Evolutionary conservation across 2,797 vertebrate species (phyloP).

Genomic region (Trichosurus vulpecula): DNA sequence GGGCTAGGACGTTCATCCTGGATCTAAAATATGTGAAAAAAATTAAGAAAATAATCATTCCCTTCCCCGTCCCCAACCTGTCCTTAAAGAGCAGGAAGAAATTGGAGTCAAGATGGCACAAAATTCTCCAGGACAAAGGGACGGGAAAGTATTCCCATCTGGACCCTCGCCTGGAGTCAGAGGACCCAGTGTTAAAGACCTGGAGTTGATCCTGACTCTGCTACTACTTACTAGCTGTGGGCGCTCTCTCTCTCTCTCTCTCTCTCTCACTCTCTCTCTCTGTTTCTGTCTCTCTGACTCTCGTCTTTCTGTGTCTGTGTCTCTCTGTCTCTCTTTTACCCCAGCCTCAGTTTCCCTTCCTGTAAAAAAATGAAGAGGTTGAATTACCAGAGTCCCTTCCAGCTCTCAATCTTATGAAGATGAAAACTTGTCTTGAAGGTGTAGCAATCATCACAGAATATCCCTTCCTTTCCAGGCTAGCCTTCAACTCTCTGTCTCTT

Average conservation of each 20-base stretch:
- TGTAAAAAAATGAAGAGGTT: background rate
- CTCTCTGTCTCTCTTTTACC: background rate
- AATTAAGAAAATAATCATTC: slow-evolving; percentile 8
- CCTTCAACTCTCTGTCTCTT: background rate
- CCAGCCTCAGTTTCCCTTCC: background rate
- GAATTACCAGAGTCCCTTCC: background rate
- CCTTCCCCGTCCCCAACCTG: background rate
- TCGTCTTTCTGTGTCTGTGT: background rate
- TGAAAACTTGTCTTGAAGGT: no score
- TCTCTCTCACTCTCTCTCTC: no score
- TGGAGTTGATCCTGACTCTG: background rate
- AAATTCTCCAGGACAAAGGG: slow-evolving; percentile 21
- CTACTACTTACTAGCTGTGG: no score
- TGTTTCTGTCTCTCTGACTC: background rate
- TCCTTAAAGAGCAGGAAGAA: slow-evolving; percentile 1
- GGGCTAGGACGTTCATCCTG: slow-evolving; percentile 47
- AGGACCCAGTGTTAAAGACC: background rate
- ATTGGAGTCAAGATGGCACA: background rate
- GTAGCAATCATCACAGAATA: no score
- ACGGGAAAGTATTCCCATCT: background rate
- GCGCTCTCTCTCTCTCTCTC: no score
- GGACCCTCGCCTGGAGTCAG: background rate
- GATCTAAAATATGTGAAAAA: slow-evolving; percentile 34
- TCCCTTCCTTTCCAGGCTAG: background rate
- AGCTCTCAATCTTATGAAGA: background rate